A percentile compares a stretch with the other conserved stretches of the same genome.
These are phyloP conservation scores for Sylvilagus bachmani DNA, from an alignment of 2,113 vertebrate genomes.

Conservation along the genomic window DNA sequence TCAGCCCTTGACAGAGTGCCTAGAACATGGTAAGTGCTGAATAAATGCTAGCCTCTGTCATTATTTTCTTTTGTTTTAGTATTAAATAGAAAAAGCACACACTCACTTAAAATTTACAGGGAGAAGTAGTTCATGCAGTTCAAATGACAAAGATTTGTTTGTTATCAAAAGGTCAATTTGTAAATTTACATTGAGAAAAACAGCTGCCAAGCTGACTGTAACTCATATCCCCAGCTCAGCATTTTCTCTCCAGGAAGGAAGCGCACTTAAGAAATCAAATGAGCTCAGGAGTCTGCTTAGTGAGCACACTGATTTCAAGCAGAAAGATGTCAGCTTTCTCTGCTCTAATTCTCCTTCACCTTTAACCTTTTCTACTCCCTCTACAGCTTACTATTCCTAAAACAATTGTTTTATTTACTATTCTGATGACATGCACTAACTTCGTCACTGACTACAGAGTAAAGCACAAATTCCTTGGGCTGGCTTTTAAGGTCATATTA, in stretches of 20 bases:
- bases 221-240: slow-evolving; percentile 10
- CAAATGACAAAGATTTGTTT: slow-evolving; percentile 64
- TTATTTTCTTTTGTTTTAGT: slow-evolving; percentile 54
- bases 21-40: slow-evolving; percentile 7
- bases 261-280: slow-evolving; percentile 30
- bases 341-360: slow-evolving; percentile 40
- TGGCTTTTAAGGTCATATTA: slow-evolving; percentile 35
- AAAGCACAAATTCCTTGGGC: slow-evolving; percentile 41
- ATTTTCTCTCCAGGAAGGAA: neutral
- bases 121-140: slow-evolving; percentile 46
- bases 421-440: slow-evolving; percentile 45
- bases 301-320: neutral
- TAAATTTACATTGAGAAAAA: slow-evolving; percentile 63
- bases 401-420: slow-evolving; percentile 32
- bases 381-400: slow-evolving; percentile 48
- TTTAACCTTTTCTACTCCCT: neutral
- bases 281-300: neutral
- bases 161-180: slow-evolving; percentile 56
- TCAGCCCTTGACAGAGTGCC: slow-evolving; percentile 49
- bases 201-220: slow-evolving; percentile 31
- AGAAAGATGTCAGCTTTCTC: slow-evolving; percentile 49
- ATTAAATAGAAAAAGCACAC: slow-evolving; percentile 57
- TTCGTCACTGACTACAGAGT: slow-evolving; percentile 17
- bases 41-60: slow-evolving; percentile 54
- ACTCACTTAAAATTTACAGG: slow-evolving; percentile 55